These are phyloP conservation scores for Perca fluviatilis DNA, from an alignment of 2,113 vertebrate genomes.

Conservation along the genomic window DNA sequence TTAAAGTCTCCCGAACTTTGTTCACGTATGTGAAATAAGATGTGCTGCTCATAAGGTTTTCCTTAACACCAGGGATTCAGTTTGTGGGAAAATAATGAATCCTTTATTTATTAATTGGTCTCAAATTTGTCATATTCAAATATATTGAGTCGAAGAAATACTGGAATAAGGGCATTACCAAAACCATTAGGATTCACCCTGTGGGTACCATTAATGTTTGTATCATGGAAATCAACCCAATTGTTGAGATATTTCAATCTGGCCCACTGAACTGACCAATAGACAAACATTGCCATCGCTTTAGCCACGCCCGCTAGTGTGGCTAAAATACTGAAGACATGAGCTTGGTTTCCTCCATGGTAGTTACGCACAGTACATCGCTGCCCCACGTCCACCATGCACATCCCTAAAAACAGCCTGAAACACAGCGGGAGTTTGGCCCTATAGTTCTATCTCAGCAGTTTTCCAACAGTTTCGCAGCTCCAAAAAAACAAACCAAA, in stretches of 20 bases:
- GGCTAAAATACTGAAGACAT: not conserved
- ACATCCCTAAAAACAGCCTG: not conserved
- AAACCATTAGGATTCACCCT: not conserved
- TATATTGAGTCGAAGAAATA: not conserved
- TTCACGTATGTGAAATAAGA: no score
- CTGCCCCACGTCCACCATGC: not conserved
- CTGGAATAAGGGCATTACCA: not conserved
- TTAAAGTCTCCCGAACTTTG: no score
- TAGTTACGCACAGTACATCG: not conserved
- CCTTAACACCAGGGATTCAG: not conserved
- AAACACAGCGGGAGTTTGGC: slow-evolving; percentile 1
- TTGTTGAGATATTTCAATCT: not conserved
- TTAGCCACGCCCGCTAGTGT: not conserved
- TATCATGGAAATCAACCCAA: no score
- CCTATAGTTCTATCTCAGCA: slow-evolving; percentile 8
- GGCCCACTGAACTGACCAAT: not conserved
- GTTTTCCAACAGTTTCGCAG: slow-evolving; percentile 1
- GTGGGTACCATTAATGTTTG: not conserved
- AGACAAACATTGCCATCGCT: not conserved
- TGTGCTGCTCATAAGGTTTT: no score
- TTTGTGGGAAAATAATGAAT: not conserved
- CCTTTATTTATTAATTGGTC: not conserved
- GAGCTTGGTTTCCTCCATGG: not conserved
- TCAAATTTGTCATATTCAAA: not conserved
- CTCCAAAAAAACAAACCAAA: not conserved